Base-by-base conservation (phyloP, 2,797 vertebrate species). In the Sandelia bainsii region DNA sequence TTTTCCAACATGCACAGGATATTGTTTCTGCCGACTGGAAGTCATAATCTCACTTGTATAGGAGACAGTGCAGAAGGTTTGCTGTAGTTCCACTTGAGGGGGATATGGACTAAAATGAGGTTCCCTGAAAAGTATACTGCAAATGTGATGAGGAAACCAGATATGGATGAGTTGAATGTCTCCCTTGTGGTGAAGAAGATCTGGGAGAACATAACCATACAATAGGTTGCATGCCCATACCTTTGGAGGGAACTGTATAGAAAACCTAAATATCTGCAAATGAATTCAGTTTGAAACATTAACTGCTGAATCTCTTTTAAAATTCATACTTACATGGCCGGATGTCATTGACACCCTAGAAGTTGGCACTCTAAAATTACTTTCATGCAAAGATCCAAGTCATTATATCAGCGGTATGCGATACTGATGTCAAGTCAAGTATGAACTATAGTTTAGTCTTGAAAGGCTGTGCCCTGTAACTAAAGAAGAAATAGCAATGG, bases 91-190 rank as follows among this genome's bases (percentile, higher is more conserved):
- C 52, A 79, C 70, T 80, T 17, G 6, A 66, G 42, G 22, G 77
- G 58, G 72, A 79, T 62, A 40, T 69, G 56, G 69, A 84, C 62
- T 58, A 69, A 60, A 89, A 80, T 44, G 29, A n/a, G 62, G 66
- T 51, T 76, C 50, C 71, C 50, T 80, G 81, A 50, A 78, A 77
- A 72, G 62, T 52, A 44, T 34, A 42, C 34, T 50, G 46, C 32
- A 46, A 25, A 77, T 82, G 58, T 89, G 81, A 92, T 88, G 88
- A 87, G 88, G 56, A 91, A 91, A 86, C 45, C 90, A 91, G 87
- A 86, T 75, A 70, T 58, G 68, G 60, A 86, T 74, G 74, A 85
- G 58, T 37, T 73, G n/a, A 54, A 89, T 72, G 60, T 54, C 66
- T 87, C 84, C 81, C 85, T 42, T 48, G 76, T 79, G 73, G 22